Base-by-base conservation (phyloP, 2,888 invertebrate genomes). In the Arctia plantaginis region DNA sequence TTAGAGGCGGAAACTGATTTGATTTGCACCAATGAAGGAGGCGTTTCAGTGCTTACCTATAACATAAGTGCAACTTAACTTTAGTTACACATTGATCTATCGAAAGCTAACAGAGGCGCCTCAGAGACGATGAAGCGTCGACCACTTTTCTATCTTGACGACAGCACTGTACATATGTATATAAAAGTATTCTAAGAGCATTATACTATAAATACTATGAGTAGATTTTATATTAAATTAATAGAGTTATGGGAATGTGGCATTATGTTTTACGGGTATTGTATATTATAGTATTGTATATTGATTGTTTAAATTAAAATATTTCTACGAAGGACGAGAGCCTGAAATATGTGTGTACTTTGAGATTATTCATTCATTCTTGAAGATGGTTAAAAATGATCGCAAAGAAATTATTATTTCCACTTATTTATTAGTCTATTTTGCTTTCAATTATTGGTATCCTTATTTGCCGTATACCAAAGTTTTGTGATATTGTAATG, bases 11-110 rank as follows among this genome's bases (percentile, higher is more conserved):
- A 13, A 76, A 75, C 70, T 73, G 65, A 55, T 78, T 73, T 66
- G 73, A 77, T 80, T 84, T 73, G 39, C 62, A 59, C 51, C 72
- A 70, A 76, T 75, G 72, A 72, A 64, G 39, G 33, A 35, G 47
- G 27, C 64, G 27, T 20, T 20, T 23, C 20, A 20, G 30, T n/a
- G 27, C 27, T 66, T 67, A n/a, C 23, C 51, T 55, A 67, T 44
- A 47, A 20, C 44, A 30, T 30, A 27, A 44, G n/a, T 41, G n/a
- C 47, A 44, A 23, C 18, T 30, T 27, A 47, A 67, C 47, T 12
- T 30, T 20, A 67, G 30, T 27, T 30, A 44, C 44, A 30, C 44
- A 30, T 27, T 67, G 69, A 55, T 69, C 55, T n/a, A 69, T 27
- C 35, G n/a, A 30, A 18, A 55, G 27, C 55, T 35, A 69, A 69